Percentiles rank a stretch among this genome's conserved stretches.
Evolutionary conservation across 2,888 invertebrate genomes (phyloP).

Genomic region (Tipula vernalis): DNA sequence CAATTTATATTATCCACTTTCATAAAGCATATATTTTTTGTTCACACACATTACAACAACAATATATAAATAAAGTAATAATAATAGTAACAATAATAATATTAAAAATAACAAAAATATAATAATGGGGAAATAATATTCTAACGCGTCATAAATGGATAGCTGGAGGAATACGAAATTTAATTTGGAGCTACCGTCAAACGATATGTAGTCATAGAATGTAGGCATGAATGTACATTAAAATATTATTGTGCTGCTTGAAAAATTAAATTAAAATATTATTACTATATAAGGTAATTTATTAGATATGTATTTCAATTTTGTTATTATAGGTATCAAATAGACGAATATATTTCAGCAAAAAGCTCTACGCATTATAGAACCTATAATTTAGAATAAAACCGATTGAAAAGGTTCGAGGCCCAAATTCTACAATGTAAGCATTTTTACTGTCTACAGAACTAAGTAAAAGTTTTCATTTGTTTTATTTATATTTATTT

Average conservation of each 20-base stretch:
- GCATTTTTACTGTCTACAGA: no score
- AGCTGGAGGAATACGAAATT: neutral
- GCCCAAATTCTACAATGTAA: no score
- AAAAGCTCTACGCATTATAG: no score
- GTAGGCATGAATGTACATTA: neutral
- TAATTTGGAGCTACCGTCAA: neutral
- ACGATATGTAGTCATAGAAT: no score
- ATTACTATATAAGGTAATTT: neutral
- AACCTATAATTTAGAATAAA: no score
- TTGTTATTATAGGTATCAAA: no score
- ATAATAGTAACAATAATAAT: neutral
- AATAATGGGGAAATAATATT: neutral
- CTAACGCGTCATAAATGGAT: neutral
- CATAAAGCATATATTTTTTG: neutral
- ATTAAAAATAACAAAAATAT: neutral
- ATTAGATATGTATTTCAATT: neutral
- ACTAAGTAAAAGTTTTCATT: no score
- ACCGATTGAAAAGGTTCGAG: no score
- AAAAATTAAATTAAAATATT: neutral
- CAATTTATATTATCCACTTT: neutral
- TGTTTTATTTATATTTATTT: no score
- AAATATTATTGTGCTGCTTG: neutral
- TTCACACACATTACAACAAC: neutral
- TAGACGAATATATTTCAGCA: no score
- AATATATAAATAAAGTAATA: neutral